Evolutionary conservation across 2,797 vertebrate species (phyloP).

Genomic region (Sus cebifrons): DNA sequence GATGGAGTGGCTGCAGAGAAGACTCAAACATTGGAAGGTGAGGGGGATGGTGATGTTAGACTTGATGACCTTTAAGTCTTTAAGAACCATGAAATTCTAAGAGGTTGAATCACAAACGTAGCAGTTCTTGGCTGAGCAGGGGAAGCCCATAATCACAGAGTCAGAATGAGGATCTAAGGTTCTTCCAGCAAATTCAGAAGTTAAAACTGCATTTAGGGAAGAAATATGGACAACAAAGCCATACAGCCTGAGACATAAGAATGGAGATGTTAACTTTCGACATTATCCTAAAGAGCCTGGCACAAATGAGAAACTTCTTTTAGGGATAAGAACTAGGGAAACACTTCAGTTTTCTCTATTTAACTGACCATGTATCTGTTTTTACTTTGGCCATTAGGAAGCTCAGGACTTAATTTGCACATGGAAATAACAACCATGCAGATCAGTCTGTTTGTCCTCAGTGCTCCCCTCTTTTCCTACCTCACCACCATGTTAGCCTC

Average conservation of each 20-base stretch:
- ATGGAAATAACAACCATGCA: not conserved
- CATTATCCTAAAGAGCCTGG: not conserved
- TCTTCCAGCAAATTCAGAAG: slow-evolving; percentile 77
- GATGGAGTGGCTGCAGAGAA: slow-evolving; percentile 72
- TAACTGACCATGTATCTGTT: not conserved
- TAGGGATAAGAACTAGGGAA: not conserved
- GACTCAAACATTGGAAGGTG: slow-evolving; percentile 56
- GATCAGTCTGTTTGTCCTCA: not conserved
- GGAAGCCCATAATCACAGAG: slow-evolving; percentile 74
- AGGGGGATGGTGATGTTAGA: slow-evolving; percentile 38
- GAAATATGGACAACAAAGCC: slow-evolving; percentile 40
- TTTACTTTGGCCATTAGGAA: slow-evolving; percentile 35
- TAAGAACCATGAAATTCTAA: slow-evolving; percentile 76
- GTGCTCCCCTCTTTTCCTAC: not conserved
- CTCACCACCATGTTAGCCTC: not conserved
- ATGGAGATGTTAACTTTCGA: not conserved
- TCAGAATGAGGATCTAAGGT: slow-evolving; percentile 84
- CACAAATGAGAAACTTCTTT: not conserved
- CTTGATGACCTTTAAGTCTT: slow-evolving; percentile 79
- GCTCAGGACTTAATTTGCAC: not conserved
- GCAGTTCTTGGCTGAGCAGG: slow-evolving; percentile 58
- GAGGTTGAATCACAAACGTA: slow-evolving; percentile 78
- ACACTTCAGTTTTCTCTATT: not conserved
- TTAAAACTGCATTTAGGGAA: slow-evolving; percentile 43
- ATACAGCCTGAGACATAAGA: not conserved